phyloP scores from a whole-genome alignment of 2,113 vertebrate species.

The Chauna torquata region DNA sequence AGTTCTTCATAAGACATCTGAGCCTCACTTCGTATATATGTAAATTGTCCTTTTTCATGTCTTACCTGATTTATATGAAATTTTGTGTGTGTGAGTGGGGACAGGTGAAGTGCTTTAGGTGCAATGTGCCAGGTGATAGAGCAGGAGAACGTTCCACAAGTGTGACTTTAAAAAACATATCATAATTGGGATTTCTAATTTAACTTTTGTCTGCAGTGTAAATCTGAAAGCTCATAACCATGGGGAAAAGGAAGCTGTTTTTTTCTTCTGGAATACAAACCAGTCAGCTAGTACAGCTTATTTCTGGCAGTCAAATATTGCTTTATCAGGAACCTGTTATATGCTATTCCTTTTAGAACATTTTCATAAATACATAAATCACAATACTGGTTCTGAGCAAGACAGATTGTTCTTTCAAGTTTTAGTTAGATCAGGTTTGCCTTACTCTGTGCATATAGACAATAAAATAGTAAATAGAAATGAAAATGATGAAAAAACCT shows the following conservation, averaged over 20 bases:
- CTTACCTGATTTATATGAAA: too few relatives aligned
- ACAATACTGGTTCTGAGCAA: neutral
- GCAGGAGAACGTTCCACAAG: neutral
- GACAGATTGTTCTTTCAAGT: neutral
- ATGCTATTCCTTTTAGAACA: neutral
- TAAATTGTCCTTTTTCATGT: neutral
- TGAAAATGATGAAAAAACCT: neutral
- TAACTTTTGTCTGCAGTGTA: neutral
- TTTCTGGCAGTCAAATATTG: neutral
- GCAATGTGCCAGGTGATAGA: neutral
- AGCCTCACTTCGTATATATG: neutral
- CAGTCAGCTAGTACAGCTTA: neutral
- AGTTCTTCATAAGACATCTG: neutral
- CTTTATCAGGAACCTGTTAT: constrained; percentile 1
- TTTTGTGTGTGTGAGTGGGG: neutral
- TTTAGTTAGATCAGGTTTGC: neutral
- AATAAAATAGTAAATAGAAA: neutral
- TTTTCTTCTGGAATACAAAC: neutral
- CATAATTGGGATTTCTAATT: neutral
- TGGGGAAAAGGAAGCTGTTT: neutral
- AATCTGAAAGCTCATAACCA: neutral
- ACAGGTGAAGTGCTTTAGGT: neutral
- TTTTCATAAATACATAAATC: constrained; percentile 9
- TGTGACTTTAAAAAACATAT: neutral
- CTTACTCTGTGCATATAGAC: neutral